A percentile compares a stretch with the other conserved stretches of the same genome.
phyloP scores from a whole-genome alignment of 2,888 invertebrate species.

The Cylindroiulus punctatus region DNA sequence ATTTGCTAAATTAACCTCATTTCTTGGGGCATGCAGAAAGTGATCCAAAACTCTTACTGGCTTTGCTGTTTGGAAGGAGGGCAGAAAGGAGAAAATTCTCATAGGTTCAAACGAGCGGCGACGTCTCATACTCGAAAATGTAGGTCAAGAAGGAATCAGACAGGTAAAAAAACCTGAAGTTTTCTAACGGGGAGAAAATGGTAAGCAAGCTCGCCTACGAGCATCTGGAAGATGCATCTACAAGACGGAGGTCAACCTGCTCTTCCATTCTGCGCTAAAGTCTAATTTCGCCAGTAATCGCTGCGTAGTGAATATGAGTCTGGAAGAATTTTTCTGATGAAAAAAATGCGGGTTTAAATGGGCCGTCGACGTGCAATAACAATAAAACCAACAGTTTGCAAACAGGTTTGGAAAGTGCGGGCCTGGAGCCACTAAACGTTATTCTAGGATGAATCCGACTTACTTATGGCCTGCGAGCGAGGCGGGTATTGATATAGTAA shows the following conservation, averaged over 20 bases:
- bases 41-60: slow-evolving; percentile 52
- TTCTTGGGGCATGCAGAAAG: slow-evolving; percentile 49
- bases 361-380: not conserved
- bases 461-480: not conserved
- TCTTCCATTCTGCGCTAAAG: not conserved
- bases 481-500: not conserved
- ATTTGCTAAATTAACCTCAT: slow-evolving; percentile 52
- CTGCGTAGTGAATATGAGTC: not conserved
- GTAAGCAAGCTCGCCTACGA: not conserved
- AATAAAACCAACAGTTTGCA: not conserved
- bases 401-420: not conserved
- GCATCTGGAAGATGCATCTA: not conserved
- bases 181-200: not conserved
- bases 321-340: not conserved
- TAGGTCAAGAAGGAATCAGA: slow-evolving; percentile 53
- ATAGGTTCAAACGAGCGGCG: slow-evolving; percentile 47
- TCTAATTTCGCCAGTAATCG: not conserved
- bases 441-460: not conserved
- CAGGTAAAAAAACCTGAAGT: slow-evolving; percentile 19
- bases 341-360: slow-evolving; percentile 18
- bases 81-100: slow-evolving; percentile 53
- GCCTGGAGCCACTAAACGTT: not conserved
- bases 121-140: slow-evolving; percentile 21
- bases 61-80: slow-evolving; percentile 33
- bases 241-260: slow-evolving; percentile 33